Evolutionary conservation across 2,888 invertebrate species (phyloP), one percentile per base, ranked within the genome.

Genomic region (Cataglyphis rosenhaueri): DNA sequence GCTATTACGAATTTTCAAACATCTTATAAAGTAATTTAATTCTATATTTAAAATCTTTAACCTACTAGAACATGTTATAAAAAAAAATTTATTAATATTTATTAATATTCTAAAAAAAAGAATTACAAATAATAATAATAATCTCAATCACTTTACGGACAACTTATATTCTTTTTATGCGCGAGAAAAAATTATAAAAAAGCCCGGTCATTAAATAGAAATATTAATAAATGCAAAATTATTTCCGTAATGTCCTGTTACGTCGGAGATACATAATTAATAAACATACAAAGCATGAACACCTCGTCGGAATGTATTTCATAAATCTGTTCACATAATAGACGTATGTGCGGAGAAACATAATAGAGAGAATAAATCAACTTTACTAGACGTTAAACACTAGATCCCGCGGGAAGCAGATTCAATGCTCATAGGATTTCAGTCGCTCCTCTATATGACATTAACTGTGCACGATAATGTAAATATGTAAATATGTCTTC

Each of bases 401-500:
- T 59, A 68, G 59, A 76, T 59, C 12, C 55, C 25, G 25, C n/a
- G 29, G 25, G 48, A 61, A 59, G 9, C 64, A 65, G 38, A 59
- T 32, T 15, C 41, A 48, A 55, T 70, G 57, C 57, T 55, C 21
- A 66, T 25, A 29, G 55, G 12, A 15, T 59, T 55, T 41, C 41
- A 21, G 70, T 35, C 5, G 48, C 15, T 61, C 21, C 66, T 76
- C 52, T 82, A 59, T 62, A 59, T 59, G 10, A 38, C 75, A 85
- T 85, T 85, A 85, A 71, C 71, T 70, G 59, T 52, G 21, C 8
- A 70, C 48, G 52, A 41, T 59, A 82, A 82, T 75, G 82, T 75
- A 85, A 85, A 85, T 85, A 85, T 68, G 25, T 68, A 48, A 78
- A 78, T 35, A 44, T 44, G 59, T 59, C 71, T 59, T 59, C 35